Evolutionary conservation across 2,113 vertebrate species (phyloP).

Genomic region (Syrrhaptes paradoxus): DNA sequence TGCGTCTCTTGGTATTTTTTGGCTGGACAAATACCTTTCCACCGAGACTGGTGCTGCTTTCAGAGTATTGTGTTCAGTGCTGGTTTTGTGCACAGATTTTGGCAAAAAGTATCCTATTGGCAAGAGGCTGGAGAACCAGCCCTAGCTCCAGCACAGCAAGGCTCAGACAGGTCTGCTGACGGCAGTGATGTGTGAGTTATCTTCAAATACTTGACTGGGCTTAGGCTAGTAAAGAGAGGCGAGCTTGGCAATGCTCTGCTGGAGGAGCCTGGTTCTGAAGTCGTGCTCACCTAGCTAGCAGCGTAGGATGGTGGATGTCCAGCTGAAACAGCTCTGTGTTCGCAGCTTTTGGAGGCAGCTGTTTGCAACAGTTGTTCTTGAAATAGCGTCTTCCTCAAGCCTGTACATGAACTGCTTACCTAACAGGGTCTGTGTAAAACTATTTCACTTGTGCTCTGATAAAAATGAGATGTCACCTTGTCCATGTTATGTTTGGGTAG

Average conservation of each 20-base stretch:
- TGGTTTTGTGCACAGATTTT: neutral
- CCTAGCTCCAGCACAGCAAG: neutral
- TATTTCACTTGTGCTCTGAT: neutral
- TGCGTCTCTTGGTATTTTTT: neutral
- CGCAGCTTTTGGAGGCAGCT: neutral
- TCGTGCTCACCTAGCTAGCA: rapidly evolving
- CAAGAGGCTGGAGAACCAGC: neutral
- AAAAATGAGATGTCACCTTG: neutral
- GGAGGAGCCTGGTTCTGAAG: neutral
- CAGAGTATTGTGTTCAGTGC: neutral
- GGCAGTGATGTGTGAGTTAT: neutral
- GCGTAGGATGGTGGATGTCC: neutral
- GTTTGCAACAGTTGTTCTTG: neutral
- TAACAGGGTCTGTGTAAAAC: neutral
- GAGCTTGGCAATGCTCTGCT: neutral
- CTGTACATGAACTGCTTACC: neutral
- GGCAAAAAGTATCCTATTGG: neutral
- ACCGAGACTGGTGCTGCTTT: neutral
- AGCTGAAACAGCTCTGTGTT: neutral
- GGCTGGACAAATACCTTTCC: neutral
- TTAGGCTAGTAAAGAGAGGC: rapidly evolving
- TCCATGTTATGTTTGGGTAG: neutral
- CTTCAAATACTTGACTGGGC: no score
- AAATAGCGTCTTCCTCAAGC: neutral
- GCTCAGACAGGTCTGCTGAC: neutral